Evolutionary conservation across 2,113 vertebrate species (phyloP).

Genomic region (Irena cyanogastra): DNA sequence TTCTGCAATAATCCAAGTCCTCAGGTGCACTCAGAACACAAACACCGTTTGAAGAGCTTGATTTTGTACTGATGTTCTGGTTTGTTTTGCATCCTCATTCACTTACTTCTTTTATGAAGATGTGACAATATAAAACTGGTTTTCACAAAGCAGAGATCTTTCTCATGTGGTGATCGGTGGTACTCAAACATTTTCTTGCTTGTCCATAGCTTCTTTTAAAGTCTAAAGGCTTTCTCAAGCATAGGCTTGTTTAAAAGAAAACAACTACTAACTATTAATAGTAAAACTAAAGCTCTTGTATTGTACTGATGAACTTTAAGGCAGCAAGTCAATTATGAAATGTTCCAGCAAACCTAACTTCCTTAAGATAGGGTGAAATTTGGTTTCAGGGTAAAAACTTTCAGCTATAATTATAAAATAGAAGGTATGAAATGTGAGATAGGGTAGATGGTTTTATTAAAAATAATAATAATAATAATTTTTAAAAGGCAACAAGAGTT

Average conservation of each 20-base stretch:
- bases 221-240: not conserved
- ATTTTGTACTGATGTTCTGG: not conserved
- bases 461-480: not conserved
- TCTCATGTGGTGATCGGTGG: not conserved
- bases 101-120: not conserved
- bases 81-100: not conserved
- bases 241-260: not conserved
- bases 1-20: not conserved
- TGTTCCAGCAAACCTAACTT: not conserved
- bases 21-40: not conserved
- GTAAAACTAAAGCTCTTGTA: not conserved
- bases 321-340: not conserved
- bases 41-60: not conserved
- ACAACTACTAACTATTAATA: not conserved
- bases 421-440: not conserved
- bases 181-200: not conserved
- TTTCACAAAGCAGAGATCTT: not conserved
- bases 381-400: not conserved
- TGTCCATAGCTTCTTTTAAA: not conserved
- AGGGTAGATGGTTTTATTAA: not conserved
- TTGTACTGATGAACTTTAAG: not conserved
- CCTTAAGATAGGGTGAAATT: not conserved
- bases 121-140: not conserved
- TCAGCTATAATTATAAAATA: not conserved
- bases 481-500: not conserved